Conservation (phyloP, 1,140 invertebrate genomes). For the Neotoxoptera formosana region DNA sequence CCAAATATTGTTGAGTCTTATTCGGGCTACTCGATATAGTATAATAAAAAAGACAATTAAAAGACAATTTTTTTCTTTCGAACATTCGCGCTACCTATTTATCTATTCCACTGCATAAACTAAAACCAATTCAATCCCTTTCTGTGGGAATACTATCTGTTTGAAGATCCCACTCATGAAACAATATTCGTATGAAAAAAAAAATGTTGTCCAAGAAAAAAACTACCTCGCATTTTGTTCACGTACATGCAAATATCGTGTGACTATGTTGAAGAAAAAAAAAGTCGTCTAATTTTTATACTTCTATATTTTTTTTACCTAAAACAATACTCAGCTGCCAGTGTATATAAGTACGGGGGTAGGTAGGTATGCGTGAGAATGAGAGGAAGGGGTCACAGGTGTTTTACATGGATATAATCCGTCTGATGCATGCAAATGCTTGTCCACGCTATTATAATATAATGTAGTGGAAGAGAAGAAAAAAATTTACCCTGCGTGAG, state of each 20-base stretch:
- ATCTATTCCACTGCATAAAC: background rate
- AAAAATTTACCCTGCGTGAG: constrained; percentile 57
- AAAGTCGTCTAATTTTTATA: constrained; percentile 55
- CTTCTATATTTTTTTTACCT: constrained; percentile 26
- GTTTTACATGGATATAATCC: constrained; percentile 55
- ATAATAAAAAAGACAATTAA: background rate
- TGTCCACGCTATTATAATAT: constrained; percentile 43
- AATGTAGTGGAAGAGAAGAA: constrained; percentile 41
- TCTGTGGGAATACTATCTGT: constrained; percentile 33
- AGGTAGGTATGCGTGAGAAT: constrained; percentile 49
- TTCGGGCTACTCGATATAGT: background rate
- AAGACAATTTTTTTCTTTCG: background rate
- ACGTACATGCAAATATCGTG: constrained; percentile 58
- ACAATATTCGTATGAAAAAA: constrained; percentile 35
- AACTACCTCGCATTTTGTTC: constrained; percentile 50
- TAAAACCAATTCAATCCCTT: background rate
- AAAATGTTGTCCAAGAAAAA: constrained; percentile 43
- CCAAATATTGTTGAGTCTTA: background rate
- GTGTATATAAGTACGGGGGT: background rate
- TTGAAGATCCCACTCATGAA: constrained; percentile 31
- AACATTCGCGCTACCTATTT: background rate
- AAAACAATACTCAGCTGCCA: constrained; percentile 58
- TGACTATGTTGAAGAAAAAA: constrained; percentile 27
- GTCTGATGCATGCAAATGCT: constrained; percentile 57
- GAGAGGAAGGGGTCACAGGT: constrained; percentile 48